Evolutionary conservation across 2,113 vertebrate genomes (phyloP).

Genomic region (Clarias macrocephalus): DNA sequence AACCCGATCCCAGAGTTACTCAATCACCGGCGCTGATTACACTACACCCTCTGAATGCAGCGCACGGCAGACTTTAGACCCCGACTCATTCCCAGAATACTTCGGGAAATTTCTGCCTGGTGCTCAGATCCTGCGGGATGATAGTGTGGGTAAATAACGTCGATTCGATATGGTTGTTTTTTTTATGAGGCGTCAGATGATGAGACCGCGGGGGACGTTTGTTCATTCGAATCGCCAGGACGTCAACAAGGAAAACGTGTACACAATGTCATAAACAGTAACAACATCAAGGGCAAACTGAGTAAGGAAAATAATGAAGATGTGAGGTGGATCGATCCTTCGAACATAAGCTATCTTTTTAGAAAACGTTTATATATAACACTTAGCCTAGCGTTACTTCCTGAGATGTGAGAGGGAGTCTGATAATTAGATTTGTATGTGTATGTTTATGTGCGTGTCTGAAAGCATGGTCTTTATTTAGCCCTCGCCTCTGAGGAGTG

Average conservation of each 20-base stretch:
- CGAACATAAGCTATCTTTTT: background rate
- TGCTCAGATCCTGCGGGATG: conserved; percentile 5
- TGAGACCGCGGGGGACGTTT: background rate
- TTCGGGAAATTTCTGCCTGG: conserved; percentile 38
- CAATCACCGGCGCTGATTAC: conserved; percentile 19
- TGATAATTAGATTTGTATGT: background rate
- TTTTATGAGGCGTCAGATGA: conserved; percentile 28
- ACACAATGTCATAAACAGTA: background rate
- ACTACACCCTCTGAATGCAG: conserved; percentile 3
- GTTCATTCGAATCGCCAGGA: background rate
- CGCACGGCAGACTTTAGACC: background rate
- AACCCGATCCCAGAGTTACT: conserved; percentile 34
- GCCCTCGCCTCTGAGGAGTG: conserved; percentile 14
- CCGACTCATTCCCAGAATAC: conserved; percentile 38
- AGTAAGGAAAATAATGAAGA: background rate
- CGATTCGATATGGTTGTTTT: conserved; percentile 24
- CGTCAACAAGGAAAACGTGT: background rate
- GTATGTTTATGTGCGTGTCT: background rate
- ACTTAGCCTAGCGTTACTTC: background rate
- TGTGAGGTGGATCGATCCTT: background rate
- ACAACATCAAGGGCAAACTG: background rate
- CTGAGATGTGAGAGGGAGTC: background rate
- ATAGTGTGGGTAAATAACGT: conserved; percentile 34
- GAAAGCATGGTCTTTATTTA: conserved; percentile 27
- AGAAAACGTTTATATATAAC: background rate